Percentiles rank a stretch among this genome's conserved stretches.
phyloP scores from a whole-genome alignment of 2,113 vertebrate genomes.

The Lontra canadensis region DNA sequence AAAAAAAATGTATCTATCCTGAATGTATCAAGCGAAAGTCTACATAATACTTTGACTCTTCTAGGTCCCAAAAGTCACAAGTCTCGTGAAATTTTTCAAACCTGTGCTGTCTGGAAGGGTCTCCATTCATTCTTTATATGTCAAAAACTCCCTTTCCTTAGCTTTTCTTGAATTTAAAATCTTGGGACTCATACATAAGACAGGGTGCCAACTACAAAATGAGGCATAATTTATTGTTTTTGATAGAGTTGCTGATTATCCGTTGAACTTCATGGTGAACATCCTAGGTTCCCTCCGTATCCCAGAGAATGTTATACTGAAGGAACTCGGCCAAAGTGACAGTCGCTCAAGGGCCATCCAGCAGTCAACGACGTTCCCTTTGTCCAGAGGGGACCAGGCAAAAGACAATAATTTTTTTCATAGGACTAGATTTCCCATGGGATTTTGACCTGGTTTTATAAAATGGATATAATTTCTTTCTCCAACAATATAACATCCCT shows the following conservation, averaged over 20 bases:
- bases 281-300: background rate
- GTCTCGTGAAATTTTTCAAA: background rate
- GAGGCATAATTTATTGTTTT: background rate
- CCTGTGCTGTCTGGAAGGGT: background rate
- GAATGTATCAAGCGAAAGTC: conserved; percentile 24
- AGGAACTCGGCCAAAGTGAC: background rate
- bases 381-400: background rate
- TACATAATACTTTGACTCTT: background rate
- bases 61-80: background rate
- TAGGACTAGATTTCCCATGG: background rate
- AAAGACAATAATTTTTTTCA: background rate
- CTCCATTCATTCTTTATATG: conserved; percentile 1
- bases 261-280: background rate
- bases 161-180: conserved; percentile 4
- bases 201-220: background rate
- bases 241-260: background rate
- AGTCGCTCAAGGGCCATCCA: background rate
- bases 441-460: conserved; percentile 10
- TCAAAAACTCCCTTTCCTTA: background rate
- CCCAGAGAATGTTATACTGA: background rate
- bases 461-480: conserved; percentile 22
- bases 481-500: background rate
- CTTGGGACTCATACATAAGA: background rate
- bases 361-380: background rate
- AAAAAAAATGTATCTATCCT: background rate